phyloP scores from a whole-genome alignment of 2,888 invertebrate genomes.

The Auanema freiburgensis region DNA sequence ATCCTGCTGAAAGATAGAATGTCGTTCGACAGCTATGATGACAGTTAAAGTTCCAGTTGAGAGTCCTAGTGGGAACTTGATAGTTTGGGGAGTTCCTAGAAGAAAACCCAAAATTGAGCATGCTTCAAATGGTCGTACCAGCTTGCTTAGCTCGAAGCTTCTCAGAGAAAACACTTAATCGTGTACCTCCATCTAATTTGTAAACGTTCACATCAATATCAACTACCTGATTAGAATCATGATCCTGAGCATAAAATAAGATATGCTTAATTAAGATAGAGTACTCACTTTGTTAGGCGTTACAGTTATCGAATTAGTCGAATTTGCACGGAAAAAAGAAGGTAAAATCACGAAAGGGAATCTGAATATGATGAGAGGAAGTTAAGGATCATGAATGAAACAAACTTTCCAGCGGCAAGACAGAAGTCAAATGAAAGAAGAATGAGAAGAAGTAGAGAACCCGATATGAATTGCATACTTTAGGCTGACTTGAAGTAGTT shows the following conservation, averaged over 20 bases:
- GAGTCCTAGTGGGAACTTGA: background rate
- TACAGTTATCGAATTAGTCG: conserved; percentile 24
- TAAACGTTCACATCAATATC: background rate
- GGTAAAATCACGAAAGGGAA: conserved; percentile 25
- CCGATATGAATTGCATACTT: too few relatives aligned
- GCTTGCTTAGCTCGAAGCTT: conserved; percentile 14
- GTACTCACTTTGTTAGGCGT: conserved; percentile 21
- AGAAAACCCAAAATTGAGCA: background rate
- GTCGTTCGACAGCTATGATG: background rate
- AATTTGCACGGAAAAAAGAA: conserved; percentile 20
- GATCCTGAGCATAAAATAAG: too few relatives aligned
- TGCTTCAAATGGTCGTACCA: background rate
- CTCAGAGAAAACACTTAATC: conserved; percentile 1
- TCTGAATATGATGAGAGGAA: conserved; percentile 12
- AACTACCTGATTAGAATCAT: background rate
- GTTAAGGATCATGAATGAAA: too few relatives aligned
- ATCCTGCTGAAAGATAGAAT: conserved; percentile 12
- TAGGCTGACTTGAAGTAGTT: too few relatives aligned
- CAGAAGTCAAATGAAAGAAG: too few relatives aligned
- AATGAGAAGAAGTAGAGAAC: too few relatives aligned
- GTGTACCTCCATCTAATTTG: background rate
- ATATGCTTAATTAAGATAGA: too few relatives aligned
- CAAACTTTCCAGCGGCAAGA: too few relatives aligned
- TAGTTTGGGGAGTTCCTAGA: conserved; percentile 11
- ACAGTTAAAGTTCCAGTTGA: conserved; percentile 4